A percentile compares a stretch with the other conserved stretches of the same genome.
These are phyloP conservation scores for Brenthis hecate DNA, from an alignment of 2,888 invertebrate genomes.

Conservation along the genomic window DNA sequence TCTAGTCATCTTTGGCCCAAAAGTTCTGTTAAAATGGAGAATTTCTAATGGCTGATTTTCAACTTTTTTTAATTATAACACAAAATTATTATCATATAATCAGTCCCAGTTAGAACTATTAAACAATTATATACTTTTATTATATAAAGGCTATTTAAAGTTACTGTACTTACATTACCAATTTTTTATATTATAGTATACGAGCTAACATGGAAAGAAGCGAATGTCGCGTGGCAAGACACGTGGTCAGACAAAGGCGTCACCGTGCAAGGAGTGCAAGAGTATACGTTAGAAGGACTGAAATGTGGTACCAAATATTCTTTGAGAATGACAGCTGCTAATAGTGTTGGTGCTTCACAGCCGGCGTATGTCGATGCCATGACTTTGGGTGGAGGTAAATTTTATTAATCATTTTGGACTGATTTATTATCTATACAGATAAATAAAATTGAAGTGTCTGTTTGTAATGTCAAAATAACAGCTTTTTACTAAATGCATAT, in stretches of 20 bases:
- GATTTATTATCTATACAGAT: too few species aligned
- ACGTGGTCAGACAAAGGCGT: constrained; percentile 85
- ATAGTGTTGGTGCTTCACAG: constrained; percentile 90
- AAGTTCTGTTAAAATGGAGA: too few species aligned
- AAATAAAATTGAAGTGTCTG: too few species aligned
- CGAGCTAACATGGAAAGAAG: constrained; percentile 76
- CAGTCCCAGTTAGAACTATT: too few species aligned
- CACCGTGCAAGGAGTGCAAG: constrained; percentile 76
- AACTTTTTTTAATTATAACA: background rate
- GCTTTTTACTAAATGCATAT: too few species aligned
- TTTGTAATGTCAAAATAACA: too few species aligned
- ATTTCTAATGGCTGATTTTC: too few species aligned
- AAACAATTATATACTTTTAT: too few species aligned
- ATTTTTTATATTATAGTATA: constrained; percentile 62
- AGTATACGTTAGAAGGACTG: constrained; percentile 86
- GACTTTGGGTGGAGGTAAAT: constrained; percentile 81
- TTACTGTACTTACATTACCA: background rate
- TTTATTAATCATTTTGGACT: too few species aligned
- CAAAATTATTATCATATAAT: too few species aligned
- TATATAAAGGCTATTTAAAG: too few species aligned
- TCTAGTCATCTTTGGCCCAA: too few species aligned
- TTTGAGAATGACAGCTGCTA: constrained; percentile 89
- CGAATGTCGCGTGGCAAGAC: constrained; percentile 77
- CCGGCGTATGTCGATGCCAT: constrained; percentile 83
- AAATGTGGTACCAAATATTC: constrained; percentile 93